Evolutionary conservation across 2,113 vertebrate species (phyloP).

Genomic region (Daphoenositta chrysoptera): DNA sequence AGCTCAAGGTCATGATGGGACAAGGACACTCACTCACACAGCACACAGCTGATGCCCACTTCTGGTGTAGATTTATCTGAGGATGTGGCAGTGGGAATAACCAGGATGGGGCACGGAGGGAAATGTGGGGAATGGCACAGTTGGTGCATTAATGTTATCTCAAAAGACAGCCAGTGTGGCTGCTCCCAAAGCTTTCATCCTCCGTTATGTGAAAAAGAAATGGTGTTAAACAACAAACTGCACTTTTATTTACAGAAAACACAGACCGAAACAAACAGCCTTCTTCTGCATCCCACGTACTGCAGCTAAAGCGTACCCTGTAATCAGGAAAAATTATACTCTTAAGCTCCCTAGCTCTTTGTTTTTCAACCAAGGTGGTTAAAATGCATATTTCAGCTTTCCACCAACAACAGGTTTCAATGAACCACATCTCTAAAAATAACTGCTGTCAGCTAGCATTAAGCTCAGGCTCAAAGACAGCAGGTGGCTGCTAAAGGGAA

Average conservation of each 20-base stretch:
- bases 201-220: background rate
- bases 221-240: background rate
- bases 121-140: background rate
- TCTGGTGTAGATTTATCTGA: background rate
- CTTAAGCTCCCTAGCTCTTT: conserved; percentile 20
- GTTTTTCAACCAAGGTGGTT: conserved; percentile 49
- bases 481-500: conserved; percentile 54
- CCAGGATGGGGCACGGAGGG: background rate
- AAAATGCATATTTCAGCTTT: conserved; percentile 43
- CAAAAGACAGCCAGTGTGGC: background rate
- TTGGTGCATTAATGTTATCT: background rate
- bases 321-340: conserved; percentile 64
- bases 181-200: conserved; percentile 8
- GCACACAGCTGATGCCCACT: background rate
- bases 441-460: conserved; percentile 55
- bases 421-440: conserved; percentile 58
- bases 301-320: conserved; percentile 8
- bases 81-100: background rate
- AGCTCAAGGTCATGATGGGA: background rate
- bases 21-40: background rate
- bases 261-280: conserved; percentile 24
- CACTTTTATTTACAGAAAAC: conserved; percentile 52
- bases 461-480: conserved; percentile 39
- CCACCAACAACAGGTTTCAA: conserved; percentile 60
- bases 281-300: background rate